phyloP scores from a whole-genome alignment of 2,797 vertebrate genomes.

The Danio tinwini region DNA sequence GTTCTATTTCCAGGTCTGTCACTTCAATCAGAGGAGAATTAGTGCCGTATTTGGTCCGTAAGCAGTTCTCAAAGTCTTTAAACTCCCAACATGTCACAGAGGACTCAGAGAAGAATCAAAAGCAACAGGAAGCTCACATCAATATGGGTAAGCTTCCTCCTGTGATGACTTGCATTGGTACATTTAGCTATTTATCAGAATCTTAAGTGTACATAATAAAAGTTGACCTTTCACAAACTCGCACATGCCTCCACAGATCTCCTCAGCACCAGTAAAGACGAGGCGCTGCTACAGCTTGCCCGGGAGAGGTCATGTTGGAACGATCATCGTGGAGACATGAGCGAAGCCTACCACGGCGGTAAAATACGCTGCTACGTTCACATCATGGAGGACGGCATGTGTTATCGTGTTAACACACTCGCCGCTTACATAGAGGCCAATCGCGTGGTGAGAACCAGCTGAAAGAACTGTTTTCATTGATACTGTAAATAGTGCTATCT shows the following conservation, averaged over 20 bases:
- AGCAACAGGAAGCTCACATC: slow-evolving; percentile 79
- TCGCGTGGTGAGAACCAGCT: slow-evolving; percentile 83
- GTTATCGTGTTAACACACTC: slow-evolving; percentile 92
- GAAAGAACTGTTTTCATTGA: background rate
- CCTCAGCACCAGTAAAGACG: slow-evolving; percentile 77
- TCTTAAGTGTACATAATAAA: background rate
- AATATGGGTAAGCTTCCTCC: slow-evolving; percentile 75
- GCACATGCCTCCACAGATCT: slow-evolving; percentile 68
- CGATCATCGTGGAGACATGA: slow-evolving; percentile 89
- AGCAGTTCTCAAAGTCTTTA: slow-evolving; percentile 88
- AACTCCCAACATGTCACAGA: slow-evolving; percentile 71
- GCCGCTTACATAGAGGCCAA: slow-evolving; percentile 96
- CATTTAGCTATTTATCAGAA: background rate
- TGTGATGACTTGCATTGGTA: background rate
- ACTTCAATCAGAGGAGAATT: slow-evolving; percentile 94
- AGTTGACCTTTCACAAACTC: background rate
- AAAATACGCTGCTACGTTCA: slow-evolving; percentile 94
- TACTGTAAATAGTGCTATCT: background rate
- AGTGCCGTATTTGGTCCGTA: slow-evolving; percentile 92
- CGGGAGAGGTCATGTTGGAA: slow-evolving; percentile 92
- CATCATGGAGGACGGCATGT: slow-evolving; percentile 91
- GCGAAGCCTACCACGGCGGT: slow-evolving; percentile 87
- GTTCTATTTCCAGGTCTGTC: slow-evolving; percentile 80
- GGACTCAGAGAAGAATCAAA: slow-evolving; percentile 78
- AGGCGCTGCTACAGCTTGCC: slow-evolving; percentile 83